Base-by-base conservation (phyloP, 2,797 vertebrate species). In the Sandelia bainsii region DNA sequence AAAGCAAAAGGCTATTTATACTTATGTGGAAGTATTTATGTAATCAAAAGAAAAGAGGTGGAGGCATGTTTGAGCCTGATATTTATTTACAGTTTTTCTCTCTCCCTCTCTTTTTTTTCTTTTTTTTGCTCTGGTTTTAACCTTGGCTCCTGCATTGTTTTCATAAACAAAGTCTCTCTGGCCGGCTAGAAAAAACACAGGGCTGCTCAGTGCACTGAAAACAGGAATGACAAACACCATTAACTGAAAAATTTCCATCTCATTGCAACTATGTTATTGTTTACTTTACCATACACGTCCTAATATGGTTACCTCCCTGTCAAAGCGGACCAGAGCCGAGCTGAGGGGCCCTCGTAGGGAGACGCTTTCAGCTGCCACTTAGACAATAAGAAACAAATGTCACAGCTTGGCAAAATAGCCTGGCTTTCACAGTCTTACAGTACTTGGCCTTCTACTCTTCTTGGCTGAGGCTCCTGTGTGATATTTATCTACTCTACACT, bases 241-340 rank as follows among this genome's bases (percentile, higher is more conserved):
- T 94, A 96, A 94, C 94, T 91, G 83, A 92, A 89, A 95, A 95
- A 95, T 94, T 93, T 96, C 95, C 96, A 96, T 96, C 95, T 96
- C 95, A 92, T 95, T 95, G 95, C 95, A 96, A 97, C 95, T 94
- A 93, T 97, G 96, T 98, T 98, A 97, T 98, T 98, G 97, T 98
- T 98, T 96, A 97, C 96, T 96, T 97, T 96, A 95, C 94, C 96
- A 96, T 96, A 94, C 95, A 93, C 95, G 89, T 96, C 97, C 97
- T 97, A 97, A 98, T 98, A 97, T 97, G 97, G 96, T 97, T 94
- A 94, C 95, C 96, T 96, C 96, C 94, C 94, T 91, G 95, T 95
- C 92, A 92, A 95, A 94, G 93, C 93, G 39, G 92, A 90, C 85
- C 84, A 66, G 93, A 92, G 84, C 84, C 22, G 87, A 92, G 90